Base-by-base conservation (phyloP, 2,888 invertebrate species). In the Reticulitermes lucifugus region DNA sequence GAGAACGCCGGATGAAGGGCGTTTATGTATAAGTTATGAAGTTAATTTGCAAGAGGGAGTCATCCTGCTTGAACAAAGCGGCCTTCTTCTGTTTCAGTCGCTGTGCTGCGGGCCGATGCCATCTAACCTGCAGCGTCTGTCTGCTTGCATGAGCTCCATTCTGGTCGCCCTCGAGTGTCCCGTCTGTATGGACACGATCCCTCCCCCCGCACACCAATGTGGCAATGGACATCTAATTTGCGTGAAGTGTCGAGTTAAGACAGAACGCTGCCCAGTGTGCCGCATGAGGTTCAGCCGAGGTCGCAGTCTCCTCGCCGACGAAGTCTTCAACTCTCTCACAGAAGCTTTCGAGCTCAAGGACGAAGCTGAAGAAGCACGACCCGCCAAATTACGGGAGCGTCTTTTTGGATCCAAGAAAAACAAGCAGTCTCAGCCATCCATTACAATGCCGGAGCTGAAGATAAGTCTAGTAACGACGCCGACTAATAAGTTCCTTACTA, bases 101-200 rank as follows among this genome's bases (percentile, higher is more conserved):
- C 89, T 93, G 85, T 93, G 93, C 88, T 93, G 93, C 88, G 93
- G 92, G 59, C 93, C 93, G 25, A 92, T 93, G 91, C 93, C 93
- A 71, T 90, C 90, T 87, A 92, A 92, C 87, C 89, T 93, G 82
- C 92, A 92, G 88, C 90, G 92, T 2, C 90, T 93, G 18, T 92
- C 92, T 65, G 90, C 92, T 22, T 91, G 92, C 87, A 91, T 93
- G 89, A 91, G 92, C 85, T 90, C 92, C 82, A 92, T 93, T 86
- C 89, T 93, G 77, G 89, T 90, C 83, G 90, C 86, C 41, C 87
- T 88, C 41, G 88, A 88, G 84, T 88, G 88, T 75, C 92, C 88
- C 35, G 86, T 88, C 1, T 88, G 88, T 86, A 85, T 88, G 83
- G 88, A 88, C 79, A 87, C 87, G 65, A 88, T 88, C 60, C 87